Percentiles rank a stretch among this genome's conserved stretches.
Conservation (phyloP, 2,888 invertebrate species). For the Rhaphigaster nebulosa region DNA sequence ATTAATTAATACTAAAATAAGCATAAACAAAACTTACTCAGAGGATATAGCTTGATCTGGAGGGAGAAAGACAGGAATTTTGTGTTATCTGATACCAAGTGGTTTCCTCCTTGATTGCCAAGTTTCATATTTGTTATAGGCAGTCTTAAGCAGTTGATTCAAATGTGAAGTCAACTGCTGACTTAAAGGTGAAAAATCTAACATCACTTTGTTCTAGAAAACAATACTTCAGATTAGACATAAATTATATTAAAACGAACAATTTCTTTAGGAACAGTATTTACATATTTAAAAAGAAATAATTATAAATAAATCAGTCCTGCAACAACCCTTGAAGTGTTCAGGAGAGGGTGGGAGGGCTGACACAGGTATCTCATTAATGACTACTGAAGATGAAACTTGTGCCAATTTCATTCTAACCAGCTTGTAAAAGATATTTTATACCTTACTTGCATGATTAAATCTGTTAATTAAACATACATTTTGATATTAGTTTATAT, state of each 20-base stretch:
- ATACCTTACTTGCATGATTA: too few relatives aligned
- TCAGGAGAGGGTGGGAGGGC: too few relatives aligned
- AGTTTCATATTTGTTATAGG: conserved; percentile 86
- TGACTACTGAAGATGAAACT: too few relatives aligned
- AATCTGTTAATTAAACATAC: too few relatives aligned
- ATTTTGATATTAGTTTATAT: too few relatives aligned
- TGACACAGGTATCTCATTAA: too few relatives aligned
- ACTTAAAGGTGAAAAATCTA: conserved; percentile 85
- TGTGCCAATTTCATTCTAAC: too few relatives aligned
- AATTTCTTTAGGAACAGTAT: neutral
- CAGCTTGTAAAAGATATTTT: too few relatives aligned
- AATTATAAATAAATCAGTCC: too few relatives aligned
- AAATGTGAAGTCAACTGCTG: conserved; percentile 87
- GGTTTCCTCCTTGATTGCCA: conserved; percentile 80
- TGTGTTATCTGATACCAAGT: conserved; percentile 62
- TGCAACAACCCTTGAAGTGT: too few relatives aligned
- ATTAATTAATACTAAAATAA: neutral
- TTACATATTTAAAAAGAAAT: neutral
- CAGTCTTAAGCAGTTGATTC: conserved; percentile 87
- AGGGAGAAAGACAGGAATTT: conserved; percentile 55
- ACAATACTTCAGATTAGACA: conserved; percentile 57
- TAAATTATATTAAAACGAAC: neutral
- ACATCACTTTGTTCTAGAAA: conserved; percentile 82
- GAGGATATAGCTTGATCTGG: conserved; percentile 56
- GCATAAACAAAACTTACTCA: neutral